Conservation (phyloP, 2,113 vertebrate genomes). For the Hystrix brachyura region DNA sequence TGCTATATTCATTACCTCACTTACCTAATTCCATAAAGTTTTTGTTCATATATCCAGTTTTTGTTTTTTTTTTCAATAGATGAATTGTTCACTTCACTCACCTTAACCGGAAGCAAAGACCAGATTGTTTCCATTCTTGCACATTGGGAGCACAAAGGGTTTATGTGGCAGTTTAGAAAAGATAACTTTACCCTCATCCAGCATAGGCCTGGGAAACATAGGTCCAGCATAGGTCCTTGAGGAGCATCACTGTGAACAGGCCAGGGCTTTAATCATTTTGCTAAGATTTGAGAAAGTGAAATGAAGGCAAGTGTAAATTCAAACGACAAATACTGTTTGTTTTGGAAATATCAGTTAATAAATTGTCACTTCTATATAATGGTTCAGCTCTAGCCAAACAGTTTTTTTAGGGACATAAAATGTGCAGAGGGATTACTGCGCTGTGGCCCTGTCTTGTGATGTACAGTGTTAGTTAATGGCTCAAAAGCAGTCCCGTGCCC, state of each 20-base stretch:
- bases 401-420: background rate
- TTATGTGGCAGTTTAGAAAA: background rate
- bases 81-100: background rate
- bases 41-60: background rate
- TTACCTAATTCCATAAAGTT: background rate
- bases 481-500: background rate
- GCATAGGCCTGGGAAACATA: background rate
- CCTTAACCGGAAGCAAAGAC: background rate
- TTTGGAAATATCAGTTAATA: slow-evolving; percentile 6
- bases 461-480: background rate
- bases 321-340: slow-evolving; percentile 14
- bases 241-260: background rate
- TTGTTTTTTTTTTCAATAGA: background rate
- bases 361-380: slow-evolving; percentile 11
- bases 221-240: background rate
- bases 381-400: background rate
- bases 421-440: background rate
- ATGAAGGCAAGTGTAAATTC: slow-evolving; percentile 10
- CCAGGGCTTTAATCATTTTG: slow-evolving; percentile 47
- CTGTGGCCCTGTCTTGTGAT: background rate
- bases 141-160: background rate
- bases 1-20: background rate
- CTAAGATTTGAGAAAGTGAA: slow-evolving; percentile 45
- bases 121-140: background rate
- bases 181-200: background rate